These are phyloP conservation scores for Napeogenes inachia DNA, from an alignment of 2,888 invertebrate species.

Conservation along the genomic window DNA sequence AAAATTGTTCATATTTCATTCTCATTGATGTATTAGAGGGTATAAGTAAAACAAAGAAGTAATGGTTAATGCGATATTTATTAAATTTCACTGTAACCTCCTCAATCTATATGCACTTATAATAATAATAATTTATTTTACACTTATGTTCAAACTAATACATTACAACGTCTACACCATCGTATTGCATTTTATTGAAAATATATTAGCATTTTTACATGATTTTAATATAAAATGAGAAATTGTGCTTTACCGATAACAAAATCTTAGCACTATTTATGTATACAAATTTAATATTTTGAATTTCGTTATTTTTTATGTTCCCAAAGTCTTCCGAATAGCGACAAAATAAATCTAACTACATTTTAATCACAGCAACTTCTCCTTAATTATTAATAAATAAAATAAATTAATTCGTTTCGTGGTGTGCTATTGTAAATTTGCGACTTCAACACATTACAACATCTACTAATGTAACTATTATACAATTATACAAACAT, in stretches of 20 bases:
- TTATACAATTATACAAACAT: conserved; percentile 66
- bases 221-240: conserved; percentile 27
- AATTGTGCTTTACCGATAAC: conserved; percentile 46
- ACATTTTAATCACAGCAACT: conserved; percentile 66
- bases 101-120: conserved; percentile 73
- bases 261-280: conserved; percentile 30
- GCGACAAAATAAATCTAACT: conserved; percentile 50
- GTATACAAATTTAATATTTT: conserved; percentile 41
- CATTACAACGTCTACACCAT: conserved; percentile 56
- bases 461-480: conserved; percentile 58
- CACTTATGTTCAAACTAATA: conserved; percentile 63
- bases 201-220: conserved; percentile 49
- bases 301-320: conserved; percentile 25
- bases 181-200: conserved; percentile 70
- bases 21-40: not conserved
- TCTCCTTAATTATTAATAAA: conserved; percentile 57
- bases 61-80: conserved; percentile 76
- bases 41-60: conserved; percentile 32
- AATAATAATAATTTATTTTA: conserved; percentile 74
- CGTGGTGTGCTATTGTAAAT: conserved; percentile 47
- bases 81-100: conserved; percentile 75
- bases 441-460: conserved; percentile 45
- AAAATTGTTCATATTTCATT: not conserved
- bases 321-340: conserved; percentile 29
- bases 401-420: conserved; percentile 66